Conservation (phyloP, 2,113 vertebrate genomes). For the Willisornis vidua region DNA sequence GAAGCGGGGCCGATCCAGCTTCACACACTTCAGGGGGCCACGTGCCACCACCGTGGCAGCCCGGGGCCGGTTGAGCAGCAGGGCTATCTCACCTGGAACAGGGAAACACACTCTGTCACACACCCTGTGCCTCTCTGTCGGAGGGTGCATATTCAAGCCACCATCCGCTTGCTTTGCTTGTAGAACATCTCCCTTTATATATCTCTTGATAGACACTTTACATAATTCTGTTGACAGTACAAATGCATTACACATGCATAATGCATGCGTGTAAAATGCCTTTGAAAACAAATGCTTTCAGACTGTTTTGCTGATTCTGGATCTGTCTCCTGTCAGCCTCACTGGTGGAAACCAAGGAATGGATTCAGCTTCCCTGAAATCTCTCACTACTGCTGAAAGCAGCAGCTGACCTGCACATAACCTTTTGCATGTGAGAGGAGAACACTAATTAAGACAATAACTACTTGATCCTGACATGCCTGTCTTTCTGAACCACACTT, state of each 20-base stretch:
- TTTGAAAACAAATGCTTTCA: conserved; percentile 55
- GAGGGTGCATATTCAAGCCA: not conserved
- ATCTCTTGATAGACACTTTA: conserved; percentile 39
- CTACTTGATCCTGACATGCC: not conserved
- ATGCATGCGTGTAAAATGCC: conserved; percentile 54
- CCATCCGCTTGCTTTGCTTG: not conserved
- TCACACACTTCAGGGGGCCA: conserved; percentile 92
- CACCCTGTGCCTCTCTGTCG: not conserved
- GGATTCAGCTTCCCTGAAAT: not conserved
- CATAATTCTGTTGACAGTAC: conserved; percentile 49
- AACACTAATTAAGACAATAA: not conserved
- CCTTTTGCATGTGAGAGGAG: not conserved
- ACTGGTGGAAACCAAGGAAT: not conserved
- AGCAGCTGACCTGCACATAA: not conserved
- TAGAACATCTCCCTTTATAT: not conserved
- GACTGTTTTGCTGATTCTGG: conserved; percentile 26
- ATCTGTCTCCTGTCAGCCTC: conserved; percentile 29
- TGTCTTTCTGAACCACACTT: not conserved
- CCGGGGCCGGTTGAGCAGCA: conserved; percentile 92
- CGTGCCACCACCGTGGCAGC: conserved; percentile 94
- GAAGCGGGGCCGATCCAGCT: conserved; percentile 95
- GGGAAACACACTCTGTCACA: not conserved
- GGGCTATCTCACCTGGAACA: conserved; percentile 88
- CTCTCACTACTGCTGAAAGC: not conserved
- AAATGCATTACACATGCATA: conserved; percentile 49